Percentiles rank a stretch among this genome's conserved stretches.
phyloP scores from a whole-genome alignment of 1,140 invertebrate species.

The Pachypsylla venusta region DNA sequence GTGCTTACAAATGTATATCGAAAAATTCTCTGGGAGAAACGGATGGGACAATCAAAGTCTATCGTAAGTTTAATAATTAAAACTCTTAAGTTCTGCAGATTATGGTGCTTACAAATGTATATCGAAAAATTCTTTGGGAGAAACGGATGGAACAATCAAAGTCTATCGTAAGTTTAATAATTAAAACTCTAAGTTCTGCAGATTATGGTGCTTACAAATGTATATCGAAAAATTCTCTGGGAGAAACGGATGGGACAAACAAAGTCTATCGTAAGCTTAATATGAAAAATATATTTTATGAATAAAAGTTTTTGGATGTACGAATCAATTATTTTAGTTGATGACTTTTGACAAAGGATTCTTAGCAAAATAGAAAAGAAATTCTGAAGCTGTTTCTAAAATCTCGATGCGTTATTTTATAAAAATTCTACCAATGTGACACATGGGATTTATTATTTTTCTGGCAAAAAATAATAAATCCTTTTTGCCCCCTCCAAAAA shows the following conservation, averaged over 20 bases:
- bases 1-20: constrained; percentile 73
- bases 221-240: constrained; percentile 82
- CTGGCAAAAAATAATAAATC: too few species aligned
- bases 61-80: constrained; percentile 75
- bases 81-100: constrained; percentile 51
- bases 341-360: too few species aligned
- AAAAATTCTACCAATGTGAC: too few species aligned
- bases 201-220: constrained; percentile 76
- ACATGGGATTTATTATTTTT: too few species aligned
- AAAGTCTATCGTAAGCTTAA: constrained; percentile 72
- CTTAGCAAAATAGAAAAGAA: too few species aligned
- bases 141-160: constrained; percentile 79
- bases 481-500: too few species aligned
- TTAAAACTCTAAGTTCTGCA: constrained; percentile 52
- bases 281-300: too few species aligned
- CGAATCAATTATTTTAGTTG: too few species aligned
- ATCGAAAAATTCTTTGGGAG: constrained; percentile 82
- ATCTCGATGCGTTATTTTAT: too few species aligned
- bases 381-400: too few species aligned
- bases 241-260: constrained; percentile 82
- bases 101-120: constrained; percentile 77
- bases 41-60: constrained; percentile 77
- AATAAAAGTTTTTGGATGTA: too few species aligned
- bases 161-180: constrained; percentile 64
- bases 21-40: constrained; percentile 87